Percentiles rank a stretch among this genome's conserved stretches.
phyloP scores from a whole-genome alignment of 2,797 vertebrate genomes.

The Brachymystax lenok region DNA sequence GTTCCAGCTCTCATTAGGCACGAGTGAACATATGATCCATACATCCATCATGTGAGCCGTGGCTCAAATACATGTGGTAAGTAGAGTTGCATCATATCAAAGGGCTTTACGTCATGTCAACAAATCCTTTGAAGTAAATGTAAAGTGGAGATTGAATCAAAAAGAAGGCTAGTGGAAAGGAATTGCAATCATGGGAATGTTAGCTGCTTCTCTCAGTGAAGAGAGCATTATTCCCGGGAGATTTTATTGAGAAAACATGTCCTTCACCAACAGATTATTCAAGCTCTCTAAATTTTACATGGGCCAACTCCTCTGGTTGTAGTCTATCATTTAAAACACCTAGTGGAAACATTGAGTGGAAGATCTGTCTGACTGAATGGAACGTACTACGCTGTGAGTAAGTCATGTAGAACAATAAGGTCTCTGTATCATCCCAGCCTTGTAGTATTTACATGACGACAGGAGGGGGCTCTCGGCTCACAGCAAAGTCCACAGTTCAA shows the following conservation, averaged over 20 bases:
- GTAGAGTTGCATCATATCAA: not conserved
- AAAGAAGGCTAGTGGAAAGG: not conserved
- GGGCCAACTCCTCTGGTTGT: too few relatives aligned
- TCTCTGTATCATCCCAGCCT: not conserved
- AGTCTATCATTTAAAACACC: too few relatives aligned
- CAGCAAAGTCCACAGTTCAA: not conserved
- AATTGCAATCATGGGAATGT: too few relatives aligned
- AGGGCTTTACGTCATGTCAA: not conserved
- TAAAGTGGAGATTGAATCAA: not conserved
- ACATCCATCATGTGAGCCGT: not conserved
- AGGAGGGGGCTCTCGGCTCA: not conserved
- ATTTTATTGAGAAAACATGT: not conserved
- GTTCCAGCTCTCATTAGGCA: not conserved
- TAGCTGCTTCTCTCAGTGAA: not conserved
- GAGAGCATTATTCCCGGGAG: not conserved
- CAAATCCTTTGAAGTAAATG: not conserved
- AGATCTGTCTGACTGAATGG: not conserved
- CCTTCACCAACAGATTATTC: not conserved
- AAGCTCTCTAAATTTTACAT: not conserved
- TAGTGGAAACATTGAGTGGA: too few relatives aligned
- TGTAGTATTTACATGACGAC: not conserved
- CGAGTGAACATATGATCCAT: not conserved
- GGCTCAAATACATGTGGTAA: not conserved
- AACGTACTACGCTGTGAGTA: not conserved
- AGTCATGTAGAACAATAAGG: not conserved